Conservation (phyloP, 2,113 vertebrate species). For the Chlorocebus sabaeus region DNA sequence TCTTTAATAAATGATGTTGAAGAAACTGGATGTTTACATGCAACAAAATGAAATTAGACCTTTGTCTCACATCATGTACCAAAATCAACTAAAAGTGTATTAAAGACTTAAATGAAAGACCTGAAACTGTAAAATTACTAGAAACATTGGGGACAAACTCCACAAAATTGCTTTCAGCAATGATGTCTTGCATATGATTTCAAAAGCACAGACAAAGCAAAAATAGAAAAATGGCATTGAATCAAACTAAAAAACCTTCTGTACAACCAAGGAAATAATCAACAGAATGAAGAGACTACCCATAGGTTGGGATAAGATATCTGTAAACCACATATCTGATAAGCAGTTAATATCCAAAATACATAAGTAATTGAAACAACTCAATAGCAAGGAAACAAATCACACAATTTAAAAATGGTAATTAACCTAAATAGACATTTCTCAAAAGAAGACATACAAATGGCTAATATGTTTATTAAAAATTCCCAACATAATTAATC, state of each 20-base stretch:
- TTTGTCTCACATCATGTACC: not conserved
- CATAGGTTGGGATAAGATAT: not conserved
- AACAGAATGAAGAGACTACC: not conserved
- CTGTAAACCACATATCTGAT: not conserved
- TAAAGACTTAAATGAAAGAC: not conserved
- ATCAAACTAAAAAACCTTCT: not conserved
- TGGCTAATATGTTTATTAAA: no score
- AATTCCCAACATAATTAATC: no score
- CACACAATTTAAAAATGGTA: not conserved
- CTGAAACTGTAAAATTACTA: not conserved
- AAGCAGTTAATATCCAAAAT: not conserved
- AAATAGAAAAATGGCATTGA: not conserved
- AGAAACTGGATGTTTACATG: not conserved
- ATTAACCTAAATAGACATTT: no score
- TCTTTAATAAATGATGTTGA: not conserved
- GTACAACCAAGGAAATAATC: not conserved
- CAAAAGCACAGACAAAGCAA: not conserved
- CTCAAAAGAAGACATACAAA: no score
- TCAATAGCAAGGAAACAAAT: not conserved
- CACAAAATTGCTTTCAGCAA: not conserved
- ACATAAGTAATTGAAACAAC: not conserved
- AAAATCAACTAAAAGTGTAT: not conserved
- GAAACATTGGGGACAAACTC: not conserved
- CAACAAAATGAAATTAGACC: not conserved
- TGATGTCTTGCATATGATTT: not conserved